Evolutionary conservation across 1,140 invertebrate species (phyloP).

Genomic region (Zaprionus africanus): DNA sequence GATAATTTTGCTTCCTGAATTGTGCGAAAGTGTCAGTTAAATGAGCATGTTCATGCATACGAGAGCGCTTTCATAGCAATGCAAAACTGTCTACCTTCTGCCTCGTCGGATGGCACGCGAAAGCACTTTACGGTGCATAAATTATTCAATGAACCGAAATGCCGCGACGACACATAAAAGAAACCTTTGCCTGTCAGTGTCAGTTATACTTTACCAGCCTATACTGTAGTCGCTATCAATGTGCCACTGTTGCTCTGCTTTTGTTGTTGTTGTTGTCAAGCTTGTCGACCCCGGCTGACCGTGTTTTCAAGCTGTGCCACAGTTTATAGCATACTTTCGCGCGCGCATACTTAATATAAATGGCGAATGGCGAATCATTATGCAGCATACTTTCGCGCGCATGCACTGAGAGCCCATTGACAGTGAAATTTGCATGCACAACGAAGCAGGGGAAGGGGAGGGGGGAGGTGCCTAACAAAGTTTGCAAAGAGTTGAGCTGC

Average conservation of each 20-base stretch:
- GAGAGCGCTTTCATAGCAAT: conserved; percentile 25
- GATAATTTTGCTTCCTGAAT: conserved; percentile 11
- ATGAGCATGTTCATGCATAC: conserved; percentile 32
- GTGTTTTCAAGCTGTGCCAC: conserved; percentile 48
- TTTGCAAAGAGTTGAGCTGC: conserved; percentile 70
- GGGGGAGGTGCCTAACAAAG: conserved; percentile 24
- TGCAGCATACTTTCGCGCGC: conserved; percentile 16
- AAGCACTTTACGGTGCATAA: conserved; percentile 73
- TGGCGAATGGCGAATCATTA: not conserved
- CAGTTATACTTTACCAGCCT: conserved; percentile 74
- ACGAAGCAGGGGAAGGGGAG: not conserved
- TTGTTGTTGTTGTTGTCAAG: conserved; percentile 18
- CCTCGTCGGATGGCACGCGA: conserved; percentile 30
- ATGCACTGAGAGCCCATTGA: conserved; percentile 49
- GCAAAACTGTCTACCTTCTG: conserved; percentile 32
- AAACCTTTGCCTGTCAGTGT: conserved; percentile 65
- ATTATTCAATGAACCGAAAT: conserved; percentile 77
- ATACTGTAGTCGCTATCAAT: conserved; percentile 9
- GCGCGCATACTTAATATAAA: conserved; percentile 38
- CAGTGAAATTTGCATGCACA: conserved; percentile 54
- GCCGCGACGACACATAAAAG: conserved; percentile 63
- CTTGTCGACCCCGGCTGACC: conserved; percentile 51
- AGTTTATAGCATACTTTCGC: conserved; percentile 49
- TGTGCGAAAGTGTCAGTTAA: conserved; percentile 11
- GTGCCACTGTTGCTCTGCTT: conserved; percentile 9